phyloP scores from a whole-genome alignment of 2,797 vertebrate genomes.

The Tenualosa thibaudeaui region DNA sequence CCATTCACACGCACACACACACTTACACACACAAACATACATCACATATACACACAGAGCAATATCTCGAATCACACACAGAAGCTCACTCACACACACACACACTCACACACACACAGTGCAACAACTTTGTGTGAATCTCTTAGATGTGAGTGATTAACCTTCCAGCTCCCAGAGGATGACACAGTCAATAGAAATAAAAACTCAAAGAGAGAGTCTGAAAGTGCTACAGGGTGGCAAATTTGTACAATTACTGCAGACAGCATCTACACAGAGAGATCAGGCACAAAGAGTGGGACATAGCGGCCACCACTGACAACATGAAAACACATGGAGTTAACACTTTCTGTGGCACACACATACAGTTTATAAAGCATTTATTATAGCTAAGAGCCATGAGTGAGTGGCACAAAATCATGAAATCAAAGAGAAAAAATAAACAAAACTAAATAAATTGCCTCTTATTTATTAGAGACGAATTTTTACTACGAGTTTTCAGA shows the following conservation, averaged over 20 bases:
- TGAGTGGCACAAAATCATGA: background rate
- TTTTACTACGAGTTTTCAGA: background rate
- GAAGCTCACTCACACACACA: background rate
- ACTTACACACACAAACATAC: background rate
- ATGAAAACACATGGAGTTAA: background rate
- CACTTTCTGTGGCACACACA: background rate
- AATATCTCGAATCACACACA: too few relatives aligned
- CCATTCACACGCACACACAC: too few relatives aligned
- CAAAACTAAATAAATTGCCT: background rate
- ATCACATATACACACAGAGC: background rate
- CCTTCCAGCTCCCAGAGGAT: background rate
- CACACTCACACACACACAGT: background rate
- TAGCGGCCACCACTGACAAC: background rate
- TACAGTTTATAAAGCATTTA: background rate
- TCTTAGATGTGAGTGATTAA: background rate
- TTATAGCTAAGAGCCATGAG: background rate
- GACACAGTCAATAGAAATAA: background rate
- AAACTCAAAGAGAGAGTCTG: too few relatives aligned
- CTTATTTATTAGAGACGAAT: background rate
- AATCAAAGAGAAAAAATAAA: background rate
- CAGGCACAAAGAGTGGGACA: background rate
- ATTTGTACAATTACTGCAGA: background rate
- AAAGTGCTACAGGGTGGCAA: background rate
- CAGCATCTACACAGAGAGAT: background rate
- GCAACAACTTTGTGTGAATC: background rate